Evolutionary conservation across 2,113 vertebrate species (phyloP), one percentile per base, ranked within the genome.

Genomic region (Suncus etruscus): DNA sequence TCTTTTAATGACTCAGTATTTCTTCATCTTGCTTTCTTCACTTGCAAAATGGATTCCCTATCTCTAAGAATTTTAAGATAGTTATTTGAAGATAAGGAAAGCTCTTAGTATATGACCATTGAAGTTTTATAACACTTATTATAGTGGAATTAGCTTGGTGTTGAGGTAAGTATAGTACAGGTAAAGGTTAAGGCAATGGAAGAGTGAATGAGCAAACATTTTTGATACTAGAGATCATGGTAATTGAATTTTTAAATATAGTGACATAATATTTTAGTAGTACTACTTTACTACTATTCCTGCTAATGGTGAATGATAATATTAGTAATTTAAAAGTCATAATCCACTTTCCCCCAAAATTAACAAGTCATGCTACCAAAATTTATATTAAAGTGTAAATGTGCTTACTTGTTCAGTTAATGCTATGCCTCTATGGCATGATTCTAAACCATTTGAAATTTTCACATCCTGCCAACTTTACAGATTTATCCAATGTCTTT

Each of bases 11-110:
- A 87, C 32, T 83, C 77, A 73, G 0, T 86, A 6, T 90, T 84
- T 16, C 70, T 74, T 6, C 25, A 15, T 87, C 86, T 92, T 89
- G 24, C 32, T 32, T 93, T 91, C 47, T 45, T 94, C 22, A 50
- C n/a, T 39, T 91, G 5, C 77, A 47, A 92, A 90, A 86, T 63
- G 50, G 89, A 86, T 80, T 68, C 51, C 15, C n/a, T 83, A 54
- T n/a, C 16, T 7, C 11, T 39, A 51, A 82, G 31, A 58, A 63
- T 80, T 5, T 47, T 47, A 54, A 63, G 69, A 32, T 31, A 9
- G 6, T 31, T 86, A 65, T 66, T 0, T 32, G 27, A 65, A 84
- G 32, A 7, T 15, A 58, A 74, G 12, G 15, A n/a, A 78, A 86
- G 16, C 20, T 68, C n/a, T 75, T 63, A 58, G 9, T 77, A 27